phyloP scores from a whole-genome alignment of 2,797 vertebrate genomes.

The Amazona finschi region DNA sequence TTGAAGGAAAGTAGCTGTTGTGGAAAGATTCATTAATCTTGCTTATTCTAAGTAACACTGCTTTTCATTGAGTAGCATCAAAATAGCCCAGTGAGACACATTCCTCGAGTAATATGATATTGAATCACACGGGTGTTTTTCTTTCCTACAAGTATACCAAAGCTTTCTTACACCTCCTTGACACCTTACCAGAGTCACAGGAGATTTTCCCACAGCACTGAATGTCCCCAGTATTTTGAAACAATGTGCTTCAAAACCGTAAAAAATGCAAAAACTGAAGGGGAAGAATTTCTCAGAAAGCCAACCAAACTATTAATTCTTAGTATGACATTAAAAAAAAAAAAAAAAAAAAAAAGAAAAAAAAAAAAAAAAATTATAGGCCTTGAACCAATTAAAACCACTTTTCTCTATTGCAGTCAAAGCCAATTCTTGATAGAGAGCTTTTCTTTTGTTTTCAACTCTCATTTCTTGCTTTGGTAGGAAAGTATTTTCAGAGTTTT shows the following conservation, averaged over 20 bases:
- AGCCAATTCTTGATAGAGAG: neutral
- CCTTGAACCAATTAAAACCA: conserved; percentile 3
- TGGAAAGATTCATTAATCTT: neutral
- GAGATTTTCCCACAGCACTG: neutral
- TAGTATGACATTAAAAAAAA: neutral
- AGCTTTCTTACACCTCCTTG: neutral
- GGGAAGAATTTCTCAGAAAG: neutral
- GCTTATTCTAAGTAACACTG: neutral
- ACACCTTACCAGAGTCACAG: neutral
- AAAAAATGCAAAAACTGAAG: neutral
- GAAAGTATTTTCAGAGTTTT: neutral
- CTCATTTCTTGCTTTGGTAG: neutral
- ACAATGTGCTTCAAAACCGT: neutral
- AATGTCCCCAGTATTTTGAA: neutral
- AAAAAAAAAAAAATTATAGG: neutral
- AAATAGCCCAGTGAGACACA: neutral
- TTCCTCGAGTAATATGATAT: neutral
- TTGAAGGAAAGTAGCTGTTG: neutral
- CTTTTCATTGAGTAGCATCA: neutral
- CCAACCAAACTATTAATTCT: neutral
- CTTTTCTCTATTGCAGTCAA: conserved; percentile 15
- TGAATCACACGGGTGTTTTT: neutral
- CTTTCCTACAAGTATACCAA: neutral
- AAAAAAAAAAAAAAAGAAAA: too few relatives aligned
- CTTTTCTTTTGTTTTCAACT: conserved; percentile 16